Conservation (phyloP, 1,140 invertebrate genomes). For the Aphaenogaster ashmeadi region DNA sequence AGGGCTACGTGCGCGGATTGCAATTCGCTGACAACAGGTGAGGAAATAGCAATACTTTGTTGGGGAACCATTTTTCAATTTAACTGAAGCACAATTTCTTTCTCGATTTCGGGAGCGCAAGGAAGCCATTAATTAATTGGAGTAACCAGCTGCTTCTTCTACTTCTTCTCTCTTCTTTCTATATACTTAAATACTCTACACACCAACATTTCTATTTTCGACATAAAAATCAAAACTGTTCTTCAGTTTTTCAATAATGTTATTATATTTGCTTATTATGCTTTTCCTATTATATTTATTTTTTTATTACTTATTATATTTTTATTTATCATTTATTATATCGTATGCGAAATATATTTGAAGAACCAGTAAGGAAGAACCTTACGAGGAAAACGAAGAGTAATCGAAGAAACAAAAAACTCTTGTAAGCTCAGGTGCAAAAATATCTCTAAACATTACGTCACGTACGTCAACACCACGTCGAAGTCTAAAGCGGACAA, state of each 20-base stretch:
- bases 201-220: not conserved
- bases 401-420: not conserved
- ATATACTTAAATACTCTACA: not conserved
- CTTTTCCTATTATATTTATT: not conserved
- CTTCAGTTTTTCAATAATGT: not conserved
- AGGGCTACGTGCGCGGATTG: constrained; percentile 44
- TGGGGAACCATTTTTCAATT: constrained; percentile 19
- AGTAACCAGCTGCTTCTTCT: not conserved
- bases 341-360: not conserved
- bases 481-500: constrained; percentile 30
- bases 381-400: not conserved
- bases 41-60: constrained; percentile 13
- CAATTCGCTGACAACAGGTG: constrained; percentile 51
- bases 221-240: not conserved
- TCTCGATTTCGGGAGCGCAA: not conserved
- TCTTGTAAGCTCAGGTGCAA: not conserved
- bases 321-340: not conserved
- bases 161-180: not conserved
- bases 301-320: not conserved
- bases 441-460: not conserved
- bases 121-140: not conserved
- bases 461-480: not conserved
- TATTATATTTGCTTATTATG: not conserved
- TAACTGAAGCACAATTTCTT: not conserved
- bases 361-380: not conserved